Conservation (phyloP, 1,140 invertebrate genomes). For the Drosophila pruinosa region DNA sequence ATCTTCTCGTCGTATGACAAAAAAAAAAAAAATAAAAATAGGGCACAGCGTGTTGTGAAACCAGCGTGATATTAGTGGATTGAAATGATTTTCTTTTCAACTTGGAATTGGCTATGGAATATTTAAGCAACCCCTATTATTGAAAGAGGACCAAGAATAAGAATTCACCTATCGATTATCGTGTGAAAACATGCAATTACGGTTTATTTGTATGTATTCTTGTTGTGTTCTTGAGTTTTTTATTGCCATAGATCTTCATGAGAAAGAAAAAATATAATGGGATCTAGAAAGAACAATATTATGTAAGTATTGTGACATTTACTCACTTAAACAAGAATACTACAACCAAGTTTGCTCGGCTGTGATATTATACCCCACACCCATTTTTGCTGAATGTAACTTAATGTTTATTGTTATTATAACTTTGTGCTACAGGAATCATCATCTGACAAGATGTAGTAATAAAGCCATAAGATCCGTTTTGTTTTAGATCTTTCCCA, state of each 20-base stretch:
- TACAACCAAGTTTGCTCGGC: no score
- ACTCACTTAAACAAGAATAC: no score
- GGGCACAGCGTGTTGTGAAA: conserved; percentile 45
- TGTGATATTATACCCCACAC: no score
- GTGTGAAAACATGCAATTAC: conserved; percentile 78
- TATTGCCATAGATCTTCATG: neutral
- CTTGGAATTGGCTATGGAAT: conserved; percentile 3
- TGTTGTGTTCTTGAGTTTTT: neutral
- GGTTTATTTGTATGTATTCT: conserved; percentile 66
- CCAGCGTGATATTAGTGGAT: conserved; percentile 28
- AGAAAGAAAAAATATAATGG: neutral
- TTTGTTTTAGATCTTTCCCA: no score
- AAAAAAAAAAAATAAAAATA: neutral
- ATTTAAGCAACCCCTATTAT: conserved; percentile 39
- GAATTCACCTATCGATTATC: conserved; percentile 58
- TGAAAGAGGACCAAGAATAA: neutral
- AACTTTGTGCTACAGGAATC: no score
- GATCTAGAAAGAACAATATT: neutral
- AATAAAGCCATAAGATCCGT: no score
- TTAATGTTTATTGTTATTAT: no score
- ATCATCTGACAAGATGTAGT: no score
- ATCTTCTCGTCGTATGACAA: conserved; percentile 4
- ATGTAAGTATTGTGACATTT: neutral
- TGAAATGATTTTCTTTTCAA: conserved; percentile 1
- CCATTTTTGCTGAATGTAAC: no score